Conservation (phyloP, 2,888 invertebrate species). For the Amblyteles armatorius region DNA sequence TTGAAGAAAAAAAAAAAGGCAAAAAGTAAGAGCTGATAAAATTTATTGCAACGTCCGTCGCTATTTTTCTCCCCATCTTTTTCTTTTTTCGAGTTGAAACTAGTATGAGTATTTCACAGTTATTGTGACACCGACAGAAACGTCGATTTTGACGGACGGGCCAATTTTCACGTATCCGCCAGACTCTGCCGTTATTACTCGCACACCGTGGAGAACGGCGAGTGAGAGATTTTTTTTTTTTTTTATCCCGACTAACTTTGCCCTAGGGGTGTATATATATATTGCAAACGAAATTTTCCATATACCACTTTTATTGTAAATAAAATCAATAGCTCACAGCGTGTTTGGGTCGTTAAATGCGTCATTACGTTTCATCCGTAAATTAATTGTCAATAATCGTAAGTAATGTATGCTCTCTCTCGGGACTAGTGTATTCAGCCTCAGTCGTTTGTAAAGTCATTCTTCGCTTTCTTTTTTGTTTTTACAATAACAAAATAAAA, state of each 20-base stretch:
- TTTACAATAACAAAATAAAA: constrained; percentile 27
- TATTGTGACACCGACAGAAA: constrained; percentile 14
- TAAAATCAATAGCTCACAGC: constrained; percentile 24
- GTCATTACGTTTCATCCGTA: neutral
- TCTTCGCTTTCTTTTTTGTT: neutral
- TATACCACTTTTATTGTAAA: constrained; percentile 45
- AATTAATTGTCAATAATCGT: constrained; percentile 40
- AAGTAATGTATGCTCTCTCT: constrained; percentile 37
- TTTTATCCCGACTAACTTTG: neutral
- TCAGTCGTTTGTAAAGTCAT: constrained; percentile 30
- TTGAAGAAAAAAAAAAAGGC: constrained; percentile 1
- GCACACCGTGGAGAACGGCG: neutral
- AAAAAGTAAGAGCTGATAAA: constrained; percentile 15
- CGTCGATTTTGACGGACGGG: constrained; percentile 31
- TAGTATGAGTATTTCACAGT: constrained; percentile 11
- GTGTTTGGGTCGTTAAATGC: constrained; percentile 24
- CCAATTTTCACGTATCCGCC: constrained; percentile 28
- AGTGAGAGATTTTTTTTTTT: neutral
- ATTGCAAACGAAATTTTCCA: neutral
- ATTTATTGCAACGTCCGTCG: constrained; percentile 41
- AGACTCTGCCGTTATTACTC: neutral
- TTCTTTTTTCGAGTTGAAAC: neutral
- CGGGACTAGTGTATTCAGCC: constrained; percentile 57
- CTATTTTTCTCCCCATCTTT: constrained; percentile 4
- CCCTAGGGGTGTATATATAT: neutral